Evolutionary conservation across 2,888 invertebrate genomes (phyloP).

Genomic region (Falcaria lacertinaria): DNA sequence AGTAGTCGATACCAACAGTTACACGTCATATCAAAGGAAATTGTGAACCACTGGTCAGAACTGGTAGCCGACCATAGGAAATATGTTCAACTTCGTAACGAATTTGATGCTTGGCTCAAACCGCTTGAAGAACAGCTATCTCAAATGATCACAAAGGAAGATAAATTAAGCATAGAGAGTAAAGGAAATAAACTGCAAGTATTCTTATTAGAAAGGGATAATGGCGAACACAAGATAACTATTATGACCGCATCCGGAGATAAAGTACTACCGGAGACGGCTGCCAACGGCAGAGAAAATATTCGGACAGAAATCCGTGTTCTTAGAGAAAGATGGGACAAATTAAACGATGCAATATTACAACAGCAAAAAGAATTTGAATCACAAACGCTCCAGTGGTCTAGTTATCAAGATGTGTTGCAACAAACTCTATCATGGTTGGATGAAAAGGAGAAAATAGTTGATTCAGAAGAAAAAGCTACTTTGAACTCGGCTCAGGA

Average conservation of each 20-base stretch:
- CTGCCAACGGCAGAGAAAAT: constrained; percentile 92
- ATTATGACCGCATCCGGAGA: constrained; percentile 89
- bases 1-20: constrained; percentile 91
- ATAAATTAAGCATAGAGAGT: constrained; percentile 82
- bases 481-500: constrained; percentile 90
- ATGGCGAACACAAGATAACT: constrained; percentile 88
- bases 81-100: constrained; percentile 86
- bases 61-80: constrained; percentile 90
- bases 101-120: constrained; percentile 87
- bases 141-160: constrained; percentile 82
- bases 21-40: constrained; percentile 90
- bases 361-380: constrained; percentile 92
- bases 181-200: constrained; percentile 85
- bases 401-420: constrained; percentile 91
- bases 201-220: constrained; percentile 88
- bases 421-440: constrained; percentile 92
- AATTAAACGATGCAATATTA: constrained; percentile 88
- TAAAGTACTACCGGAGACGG: constrained; percentile 94
- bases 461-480: constrained; percentile 84
- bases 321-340: constrained; percentile 93
- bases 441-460: constrained; percentile 88
- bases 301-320: constrained; percentile 91
- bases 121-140: constrained; percentile 84
- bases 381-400: constrained; percentile 89
- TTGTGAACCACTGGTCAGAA: constrained; percentile 90